Percentiles rank a stretch among this genome's conserved stretches.
These are phyloP conservation scores for Phyllotreta striolata DNA, from an alignment of 2,888 invertebrate species.

Conservation along the genomic window DNA sequence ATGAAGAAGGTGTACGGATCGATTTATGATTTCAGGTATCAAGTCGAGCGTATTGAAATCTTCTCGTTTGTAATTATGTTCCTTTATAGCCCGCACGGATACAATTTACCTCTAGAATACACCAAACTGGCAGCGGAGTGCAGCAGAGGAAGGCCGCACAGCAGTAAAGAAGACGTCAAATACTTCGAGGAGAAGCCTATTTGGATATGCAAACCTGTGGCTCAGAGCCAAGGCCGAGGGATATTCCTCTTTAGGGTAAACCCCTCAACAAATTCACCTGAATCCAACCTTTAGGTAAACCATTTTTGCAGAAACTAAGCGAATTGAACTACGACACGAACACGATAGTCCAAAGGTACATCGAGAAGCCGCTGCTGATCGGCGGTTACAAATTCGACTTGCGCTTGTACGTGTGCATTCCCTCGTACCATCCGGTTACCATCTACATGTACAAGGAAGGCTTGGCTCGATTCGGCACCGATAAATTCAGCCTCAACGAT, in stretches of 20 bases:
- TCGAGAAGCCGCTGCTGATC: slow-evolving; percentile 78
- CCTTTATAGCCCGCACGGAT: slow-evolving; percentile 76
- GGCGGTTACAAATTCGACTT: slow-evolving; percentile 94
- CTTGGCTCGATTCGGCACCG: slow-evolving; percentile 80
- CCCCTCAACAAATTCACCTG: too few relatives aligned
- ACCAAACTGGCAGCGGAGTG: slow-evolving; percentile 84
- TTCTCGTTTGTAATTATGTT: neutral
- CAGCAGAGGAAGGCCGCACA: slow-evolving; percentile 61
- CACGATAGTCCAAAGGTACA: slow-evolving; percentile 83
- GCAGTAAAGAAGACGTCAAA: slow-evolving; percentile 60
- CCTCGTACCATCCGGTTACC: slow-evolving; percentile 84
- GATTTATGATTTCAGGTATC: slow-evolving; percentile 83
- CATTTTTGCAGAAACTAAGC: slow-evolving; percentile 71
- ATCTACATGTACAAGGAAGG: slow-evolving; percentile 92
- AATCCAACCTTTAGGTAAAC: too few relatives aligned
- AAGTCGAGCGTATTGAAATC: neutral
- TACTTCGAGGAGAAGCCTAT: slow-evolving; percentile 62
- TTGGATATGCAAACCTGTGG: slow-evolving; percentile 92
- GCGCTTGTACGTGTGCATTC: slow-evolving; percentile 87
- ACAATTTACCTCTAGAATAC: slow-evolving; percentile 84
- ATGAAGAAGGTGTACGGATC: slow-evolving; percentile 84
- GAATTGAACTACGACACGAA: slow-evolving; percentile 80
- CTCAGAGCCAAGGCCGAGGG: slow-evolving; percentile 84
- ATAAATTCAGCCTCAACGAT: slow-evolving; percentile 84
- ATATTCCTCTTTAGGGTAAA: slow-evolving; percentile 82